A percentile compares a stretch with the other conserved stretches of the same genome.
phyloP scores from a whole-genome alignment of 2,113 vertebrate genomes.

The Syngnathus typhle region DNA sequence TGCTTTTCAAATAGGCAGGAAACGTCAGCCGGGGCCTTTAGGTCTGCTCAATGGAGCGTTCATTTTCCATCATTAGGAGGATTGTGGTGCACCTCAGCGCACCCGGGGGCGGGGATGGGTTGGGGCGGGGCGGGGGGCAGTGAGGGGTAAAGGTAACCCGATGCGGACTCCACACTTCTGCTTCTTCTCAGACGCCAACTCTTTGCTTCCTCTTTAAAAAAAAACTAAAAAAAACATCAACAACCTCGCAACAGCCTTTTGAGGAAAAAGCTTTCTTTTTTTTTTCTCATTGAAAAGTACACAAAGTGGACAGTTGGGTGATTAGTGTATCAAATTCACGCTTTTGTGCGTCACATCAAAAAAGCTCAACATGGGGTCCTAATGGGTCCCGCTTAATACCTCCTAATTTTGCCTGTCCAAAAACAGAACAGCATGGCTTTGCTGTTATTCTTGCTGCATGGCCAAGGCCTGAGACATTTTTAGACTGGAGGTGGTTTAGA shows the following conservation, averaged over 20 bases:
- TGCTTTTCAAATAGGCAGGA: slow-evolving; percentile 42
- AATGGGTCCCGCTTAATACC: not conserved
- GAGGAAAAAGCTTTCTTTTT: not conserved
- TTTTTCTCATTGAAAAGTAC: no score
- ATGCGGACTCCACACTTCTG: not conserved
- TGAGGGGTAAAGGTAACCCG: not conserved
- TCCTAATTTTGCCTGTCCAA: not conserved
- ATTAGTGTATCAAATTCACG: not conserved
- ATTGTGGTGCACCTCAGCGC: slow-evolving; percentile 34
- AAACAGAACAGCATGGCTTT: no score
- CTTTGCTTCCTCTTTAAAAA: not conserved
- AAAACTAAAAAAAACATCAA: not conserved
- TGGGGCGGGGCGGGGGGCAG: slow-evolving; percentile 16
- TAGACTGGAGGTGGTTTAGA: not conserved
- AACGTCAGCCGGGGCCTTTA: slow-evolving; percentile 48
- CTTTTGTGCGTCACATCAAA: not conserved
- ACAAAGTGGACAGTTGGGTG: not conserved
- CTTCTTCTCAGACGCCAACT: not conserved
- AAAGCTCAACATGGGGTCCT: not conserved
- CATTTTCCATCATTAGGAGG: slow-evolving; percentile 69
- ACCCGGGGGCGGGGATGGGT: not conserved
- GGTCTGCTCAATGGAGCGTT: slow-evolving; percentile 53
- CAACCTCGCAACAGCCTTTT: not conserved
- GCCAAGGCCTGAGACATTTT: not conserved
- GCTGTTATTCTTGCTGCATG: no score